Percentiles rank a stretch among this genome's conserved stretches.
These are phyloP conservation scores for Boloria selene DNA, from an alignment of 2,888 invertebrate genomes.

Conservation along the genomic window DNA sequence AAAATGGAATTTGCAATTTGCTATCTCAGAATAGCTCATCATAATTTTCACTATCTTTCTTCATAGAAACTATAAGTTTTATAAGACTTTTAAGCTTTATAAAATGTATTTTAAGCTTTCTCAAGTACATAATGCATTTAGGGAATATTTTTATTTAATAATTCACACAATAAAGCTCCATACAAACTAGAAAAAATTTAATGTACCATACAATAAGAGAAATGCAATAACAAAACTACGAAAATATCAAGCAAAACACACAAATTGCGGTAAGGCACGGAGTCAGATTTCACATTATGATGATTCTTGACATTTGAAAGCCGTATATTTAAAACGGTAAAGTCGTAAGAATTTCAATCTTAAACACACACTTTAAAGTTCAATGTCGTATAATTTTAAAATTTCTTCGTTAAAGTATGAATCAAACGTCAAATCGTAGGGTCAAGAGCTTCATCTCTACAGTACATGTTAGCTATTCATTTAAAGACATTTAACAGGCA, in stretches of 20 bases:
- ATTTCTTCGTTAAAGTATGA: constrained; percentile 52
- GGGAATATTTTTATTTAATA: too few species aligned
- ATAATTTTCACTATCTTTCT: too few species aligned
- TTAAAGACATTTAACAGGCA: constrained; percentile 52
- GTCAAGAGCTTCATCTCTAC: constrained; percentile 57
- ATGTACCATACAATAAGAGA: constrained; percentile 9
- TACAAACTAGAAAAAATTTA: neutral
- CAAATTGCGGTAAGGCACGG: constrained; percentile 23
- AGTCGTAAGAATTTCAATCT: neutral
- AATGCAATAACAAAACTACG: constrained; percentile 21
- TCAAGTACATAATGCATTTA: too few species aligned
- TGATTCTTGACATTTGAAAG: constrained; percentile 47
- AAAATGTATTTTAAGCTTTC: too few species aligned
- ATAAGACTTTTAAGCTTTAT: too few species aligned
- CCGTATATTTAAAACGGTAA: constrained; percentile 30
- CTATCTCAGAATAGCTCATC: too few species aligned
- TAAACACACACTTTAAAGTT: constrained; percentile 1
- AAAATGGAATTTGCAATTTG: too few species aligned
- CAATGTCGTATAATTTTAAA: constrained; percentile 23
- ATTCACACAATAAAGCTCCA: neutral
- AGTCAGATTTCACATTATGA: constrained; percentile 40
- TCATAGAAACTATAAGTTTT: too few species aligned
- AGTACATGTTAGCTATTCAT: constrained; percentile 48
- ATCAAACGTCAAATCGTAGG: constrained; percentile 56
- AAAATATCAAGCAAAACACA: constrained; percentile 29